These are phyloP conservation scores for Musca domestica DNA, from an alignment of 1,140 invertebrate genomes.

Conservation along the genomic window DNA sequence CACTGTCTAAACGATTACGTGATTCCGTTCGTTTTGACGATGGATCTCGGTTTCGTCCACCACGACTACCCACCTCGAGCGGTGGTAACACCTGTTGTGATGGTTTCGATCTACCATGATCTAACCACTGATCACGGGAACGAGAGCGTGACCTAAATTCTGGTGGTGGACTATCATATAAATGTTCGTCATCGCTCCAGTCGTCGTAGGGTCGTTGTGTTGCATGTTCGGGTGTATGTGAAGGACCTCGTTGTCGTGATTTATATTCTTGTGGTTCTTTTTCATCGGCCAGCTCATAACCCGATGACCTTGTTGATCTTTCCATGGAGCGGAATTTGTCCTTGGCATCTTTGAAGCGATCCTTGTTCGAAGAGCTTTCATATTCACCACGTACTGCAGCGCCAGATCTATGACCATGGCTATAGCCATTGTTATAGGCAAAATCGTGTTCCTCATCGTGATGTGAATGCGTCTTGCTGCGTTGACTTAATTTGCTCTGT, in stretches of 20 bases:
- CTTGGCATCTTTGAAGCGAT: conserved; percentile 79
- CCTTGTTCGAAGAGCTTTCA: conserved; percentile 52
- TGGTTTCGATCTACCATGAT: conserved; percentile 24
- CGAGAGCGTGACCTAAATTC: conserved; percentile 37
- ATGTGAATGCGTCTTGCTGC: conserved; percentile 26
- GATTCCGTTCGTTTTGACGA: conserved; percentile 13
- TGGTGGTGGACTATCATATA: conserved; percentile 26
- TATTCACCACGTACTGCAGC: neutral
- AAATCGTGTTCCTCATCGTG: conserved; percentile 20
- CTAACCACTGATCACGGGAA: conserved; percentile 46
- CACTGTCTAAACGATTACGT: conserved; percentile 29
- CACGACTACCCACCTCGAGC: neutral
- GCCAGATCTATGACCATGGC: neutral
- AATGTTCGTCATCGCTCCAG: conserved; percentile 42
- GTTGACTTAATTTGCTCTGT: conserved; percentile 28
- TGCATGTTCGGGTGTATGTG: conserved; percentile 33
- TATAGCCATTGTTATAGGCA: neutral
- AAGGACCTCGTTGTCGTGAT: conserved; percentile 34
- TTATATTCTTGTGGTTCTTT: conserved; percentile 31
- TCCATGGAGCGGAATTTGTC: conserved; percentile 79
- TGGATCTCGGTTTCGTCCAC: neutral
- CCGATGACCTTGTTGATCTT: conserved; percentile 60
- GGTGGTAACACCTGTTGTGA: neutral
- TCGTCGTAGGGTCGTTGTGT: conserved; percentile 29
- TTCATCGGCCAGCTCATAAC: conserved; percentile 55